phyloP scores from a whole-genome alignment of 2,888 invertebrate species.

The Parnassius apollo region DNA sequence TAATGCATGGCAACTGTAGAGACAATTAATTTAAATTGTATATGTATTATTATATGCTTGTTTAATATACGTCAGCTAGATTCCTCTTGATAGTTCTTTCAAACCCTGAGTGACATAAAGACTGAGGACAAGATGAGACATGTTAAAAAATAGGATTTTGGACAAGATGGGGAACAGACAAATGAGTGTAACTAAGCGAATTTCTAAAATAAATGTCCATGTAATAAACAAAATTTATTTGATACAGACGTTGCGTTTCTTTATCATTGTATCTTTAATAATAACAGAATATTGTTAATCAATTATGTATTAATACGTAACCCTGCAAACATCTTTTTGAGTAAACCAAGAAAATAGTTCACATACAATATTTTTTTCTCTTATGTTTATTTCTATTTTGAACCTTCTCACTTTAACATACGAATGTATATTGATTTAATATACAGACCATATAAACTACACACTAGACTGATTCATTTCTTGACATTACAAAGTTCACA shows the following conservation, averaged over 20 bases:
- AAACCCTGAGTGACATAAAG: background rate
- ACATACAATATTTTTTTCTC: background rate
- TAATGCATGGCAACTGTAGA: conserved; percentile 12
- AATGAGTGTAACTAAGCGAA: background rate
- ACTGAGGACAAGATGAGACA: background rate
- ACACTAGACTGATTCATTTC: background rate
- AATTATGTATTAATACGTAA: too few species aligned
- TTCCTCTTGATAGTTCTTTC: background rate
- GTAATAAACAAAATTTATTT: too few species aligned
- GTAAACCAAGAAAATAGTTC: background rate
- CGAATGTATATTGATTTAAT: background rate
- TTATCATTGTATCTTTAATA: too few species aligned
- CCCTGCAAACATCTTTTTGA: background rate
- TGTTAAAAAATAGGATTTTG: background rate
- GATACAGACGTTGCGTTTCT: too few species aligned
- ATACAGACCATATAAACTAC: background rate
- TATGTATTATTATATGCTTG: background rate
- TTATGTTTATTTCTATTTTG: background rate
- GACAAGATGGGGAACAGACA: background rate
- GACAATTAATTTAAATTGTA: conserved; percentile 17
- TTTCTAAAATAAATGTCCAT: background rate
- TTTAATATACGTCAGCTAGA: background rate
- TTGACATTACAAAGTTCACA: background rate
- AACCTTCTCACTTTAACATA: background rate
- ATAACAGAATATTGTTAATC: too few species aligned